phyloP scores from a whole-genome alignment of 2,113 vertebrate genomes.

The Phalacrocorax carbo region DNA sequence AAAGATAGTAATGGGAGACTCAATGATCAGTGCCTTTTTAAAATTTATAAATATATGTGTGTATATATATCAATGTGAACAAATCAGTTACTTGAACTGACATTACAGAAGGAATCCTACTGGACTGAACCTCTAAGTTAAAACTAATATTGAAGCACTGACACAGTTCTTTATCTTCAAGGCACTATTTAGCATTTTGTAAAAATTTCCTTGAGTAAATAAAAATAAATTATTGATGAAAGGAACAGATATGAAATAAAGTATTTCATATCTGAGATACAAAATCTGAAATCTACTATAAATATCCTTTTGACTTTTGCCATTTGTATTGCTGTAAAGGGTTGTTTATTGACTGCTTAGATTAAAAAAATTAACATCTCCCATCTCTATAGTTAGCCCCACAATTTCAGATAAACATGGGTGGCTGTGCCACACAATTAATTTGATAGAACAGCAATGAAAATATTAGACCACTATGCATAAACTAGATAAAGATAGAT shows the following conservation, averaged over 20 bases:
- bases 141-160: neutral
- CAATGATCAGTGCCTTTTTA: neutral
- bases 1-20: slow-evolving; percentile 69
- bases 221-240: neutral
- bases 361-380: slow-evolving; percentile 38
- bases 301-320: neutral
- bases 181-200: neutral
- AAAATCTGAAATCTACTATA: neutral
- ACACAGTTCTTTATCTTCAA: neutral
- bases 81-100: neutral
- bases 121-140: neutral
- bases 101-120: neutral
- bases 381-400: slow-evolving; percentile 67
- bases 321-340: neutral
- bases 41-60: neutral
- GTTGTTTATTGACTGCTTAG: neutral
- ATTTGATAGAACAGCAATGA: slow-evolving; percentile 29
- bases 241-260: neutral
- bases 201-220: neutral
- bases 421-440: neutral
- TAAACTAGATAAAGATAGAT: slow-evolving; percentile 47
- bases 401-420: slow-evolving; percentile 5
- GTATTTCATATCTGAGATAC: neutral
- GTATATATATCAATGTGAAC: neutral
- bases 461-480: slow-evolving; percentile 13